Conservation (phyloP, 2,888 invertebrate species). For the Dusona sp. region DNA sequence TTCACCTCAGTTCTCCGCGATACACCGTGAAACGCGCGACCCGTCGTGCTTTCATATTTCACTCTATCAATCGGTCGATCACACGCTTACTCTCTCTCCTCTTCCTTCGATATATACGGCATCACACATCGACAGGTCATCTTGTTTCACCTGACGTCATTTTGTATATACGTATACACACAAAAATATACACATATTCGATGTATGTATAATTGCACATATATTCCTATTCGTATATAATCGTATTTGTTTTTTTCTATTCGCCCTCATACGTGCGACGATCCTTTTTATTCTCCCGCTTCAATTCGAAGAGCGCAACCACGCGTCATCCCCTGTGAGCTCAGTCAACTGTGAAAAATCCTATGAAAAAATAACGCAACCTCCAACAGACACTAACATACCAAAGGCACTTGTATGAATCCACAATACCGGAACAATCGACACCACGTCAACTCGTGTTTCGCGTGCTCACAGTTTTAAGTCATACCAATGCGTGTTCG, state of each 20-base stretch:
- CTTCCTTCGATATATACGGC: constrained; percentile 32
- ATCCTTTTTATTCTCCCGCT: constrained; percentile 4
- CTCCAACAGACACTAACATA: background rate
- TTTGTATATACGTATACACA: constrained; percentile 10
- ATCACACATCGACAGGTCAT: constrained; percentile 35
- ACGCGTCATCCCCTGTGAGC: constrained; percentile 33
- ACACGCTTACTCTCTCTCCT: constrained; percentile 51
- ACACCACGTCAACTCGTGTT: background rate
- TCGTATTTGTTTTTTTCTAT: background rate
- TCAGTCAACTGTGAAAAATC: constrained; percentile 18
- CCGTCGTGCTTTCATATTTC: constrained; percentile 68
- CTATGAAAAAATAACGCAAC: background rate
- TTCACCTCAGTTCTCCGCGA: constrained; percentile 77
- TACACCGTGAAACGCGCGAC: constrained; percentile 76
- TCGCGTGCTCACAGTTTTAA: background rate
- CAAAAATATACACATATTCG: background rate
- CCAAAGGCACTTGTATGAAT: constrained; percentile 5
- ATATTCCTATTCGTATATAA: background rate
- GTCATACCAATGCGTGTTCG: constrained; percentile 35
- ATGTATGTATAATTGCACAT: background rate
- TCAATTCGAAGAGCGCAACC: constrained; percentile 38
- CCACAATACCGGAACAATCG: background rate
- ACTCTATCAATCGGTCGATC: constrained; percentile 69
- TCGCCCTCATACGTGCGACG: constrained; percentile 1
- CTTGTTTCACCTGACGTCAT: constrained; percentile 1